Evolutionary conservation across 2,113 vertebrate species (phyloP).

Genomic region (Dicerorhinus sumatrensis): DNA sequence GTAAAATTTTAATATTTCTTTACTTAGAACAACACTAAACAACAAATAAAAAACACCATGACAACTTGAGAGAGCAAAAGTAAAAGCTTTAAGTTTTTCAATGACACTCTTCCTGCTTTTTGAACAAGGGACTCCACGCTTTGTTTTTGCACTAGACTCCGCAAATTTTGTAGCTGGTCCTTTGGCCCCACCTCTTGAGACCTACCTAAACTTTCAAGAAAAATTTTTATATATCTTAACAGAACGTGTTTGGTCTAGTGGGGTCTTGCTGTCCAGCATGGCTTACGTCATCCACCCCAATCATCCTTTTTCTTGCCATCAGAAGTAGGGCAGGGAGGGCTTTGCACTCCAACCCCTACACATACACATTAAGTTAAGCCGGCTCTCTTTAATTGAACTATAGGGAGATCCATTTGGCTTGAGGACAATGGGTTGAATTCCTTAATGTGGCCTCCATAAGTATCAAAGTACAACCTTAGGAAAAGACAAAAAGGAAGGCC

Average conservation of each 20-base stretch:
- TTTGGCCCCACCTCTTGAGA: neutral
- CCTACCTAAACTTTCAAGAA: neutral
- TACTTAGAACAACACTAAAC: neutral
- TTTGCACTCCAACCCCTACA: neutral
- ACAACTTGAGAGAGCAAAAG: neutral
- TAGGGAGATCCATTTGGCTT: neutral
- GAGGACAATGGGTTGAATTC: neutral
- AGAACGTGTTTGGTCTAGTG: neutral
- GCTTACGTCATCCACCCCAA: neutral
- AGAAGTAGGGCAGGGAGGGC: neutral
- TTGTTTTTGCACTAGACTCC: neutral
- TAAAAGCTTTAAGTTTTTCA: neutral
- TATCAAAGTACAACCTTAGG: neutral
- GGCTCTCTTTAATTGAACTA: neutral
- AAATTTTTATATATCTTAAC: neutral
- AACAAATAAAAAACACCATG: neutral
- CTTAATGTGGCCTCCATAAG: neutral
- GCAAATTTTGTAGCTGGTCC: neutral
- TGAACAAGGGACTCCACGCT: neutral
- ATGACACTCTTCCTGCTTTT: neutral
- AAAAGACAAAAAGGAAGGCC: slow-evolving; percentile 1
- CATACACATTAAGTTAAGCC: neutral
- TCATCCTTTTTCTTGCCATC: neutral
- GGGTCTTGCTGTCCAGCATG: neutral
- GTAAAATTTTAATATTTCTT: slow-evolving; percentile 13